Evolutionary conservation across 2,888 invertebrate genomes (phyloP).

Genomic region (Mechanitis mazaeus): DNA sequence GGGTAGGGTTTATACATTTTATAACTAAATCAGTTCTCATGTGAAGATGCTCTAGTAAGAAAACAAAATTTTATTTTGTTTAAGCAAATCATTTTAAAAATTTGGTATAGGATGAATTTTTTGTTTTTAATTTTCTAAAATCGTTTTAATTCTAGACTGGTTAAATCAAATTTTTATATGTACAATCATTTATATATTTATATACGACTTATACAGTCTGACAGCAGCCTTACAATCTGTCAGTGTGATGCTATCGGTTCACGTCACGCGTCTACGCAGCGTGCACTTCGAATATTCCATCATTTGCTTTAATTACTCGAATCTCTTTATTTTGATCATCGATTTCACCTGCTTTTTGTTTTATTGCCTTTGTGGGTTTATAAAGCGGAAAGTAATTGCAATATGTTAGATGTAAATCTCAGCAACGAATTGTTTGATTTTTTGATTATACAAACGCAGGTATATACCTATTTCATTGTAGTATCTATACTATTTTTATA

Average conservation of each 20-base stretch:
- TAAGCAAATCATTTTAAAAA: background rate
- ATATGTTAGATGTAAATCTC: background rate
- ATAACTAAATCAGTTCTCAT: background rate
- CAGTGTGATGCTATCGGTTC: slow-evolving; percentile 48
- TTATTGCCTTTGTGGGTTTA: slow-evolving; percentile 20
- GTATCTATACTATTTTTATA: background rate
- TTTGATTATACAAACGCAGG: background rate
- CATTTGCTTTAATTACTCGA: slow-evolving; percentile 39
- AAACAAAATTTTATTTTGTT: background rate
- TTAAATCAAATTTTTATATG: too few relatives aligned
- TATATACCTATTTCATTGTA: background rate
- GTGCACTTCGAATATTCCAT: slow-evolving; percentile 36
- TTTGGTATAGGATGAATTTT: too few relatives aligned
- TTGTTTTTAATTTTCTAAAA: too few relatives aligned
- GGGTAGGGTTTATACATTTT: slow-evolving; percentile 15
- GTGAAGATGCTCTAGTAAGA: too few relatives aligned
- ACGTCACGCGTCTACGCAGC: slow-evolving; percentile 45
- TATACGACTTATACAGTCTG: slow-evolving; percentile 23
- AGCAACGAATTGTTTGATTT: too few relatives aligned
- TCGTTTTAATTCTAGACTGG: too few relatives aligned
- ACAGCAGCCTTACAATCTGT: slow-evolving; percentile 27
- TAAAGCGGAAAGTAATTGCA: slow-evolving; percentile 1
- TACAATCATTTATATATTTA: too few relatives aligned
- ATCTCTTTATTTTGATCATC: slow-evolving; percentile 26
- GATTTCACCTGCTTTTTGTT: slow-evolving; percentile 26